Conservation (phyloP, 2,797 vertebrate genomes). For the Apodemus agrarius region DNA sequence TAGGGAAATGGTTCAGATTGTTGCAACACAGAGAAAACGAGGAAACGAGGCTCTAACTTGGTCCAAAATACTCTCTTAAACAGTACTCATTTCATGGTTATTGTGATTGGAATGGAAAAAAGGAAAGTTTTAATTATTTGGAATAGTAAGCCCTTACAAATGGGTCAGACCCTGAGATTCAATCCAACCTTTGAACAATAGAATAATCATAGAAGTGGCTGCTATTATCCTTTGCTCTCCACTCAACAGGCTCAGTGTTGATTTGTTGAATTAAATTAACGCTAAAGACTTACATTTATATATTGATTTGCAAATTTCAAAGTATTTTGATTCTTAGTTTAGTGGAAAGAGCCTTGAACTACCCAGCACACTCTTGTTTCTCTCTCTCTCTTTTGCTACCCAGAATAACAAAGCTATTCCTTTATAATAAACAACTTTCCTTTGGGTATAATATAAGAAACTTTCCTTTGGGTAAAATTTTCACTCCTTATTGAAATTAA, state of each 20-base stretch:
- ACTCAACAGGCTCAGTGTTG: constrained; percentile 40
- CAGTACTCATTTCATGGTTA: not conserved
- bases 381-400: not conserved
- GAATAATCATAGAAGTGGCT: constrained; percentile 39
- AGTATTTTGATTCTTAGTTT: constrained; percentile 61
- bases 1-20: not conserved
- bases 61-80: not conserved
- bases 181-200: constrained; percentile 49
- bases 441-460: not conserved
- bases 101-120: not conserved
- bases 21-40: not conserved
- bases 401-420: not conserved
- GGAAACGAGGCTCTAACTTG: not conserved
- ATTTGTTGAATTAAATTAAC: constrained; percentile 68
- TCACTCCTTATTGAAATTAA: constrained; percentile 37
- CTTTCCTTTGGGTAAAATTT: constrained; percentile 22
- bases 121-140: constrained; percentile 54
- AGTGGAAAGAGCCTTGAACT: constrained; percentile 6
- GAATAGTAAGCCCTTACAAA: constrained; percentile 22
- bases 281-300: constrained; percentile 64
- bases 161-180: constrained; percentile 9
- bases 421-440: constrained; percentile 9
- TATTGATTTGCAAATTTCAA: constrained; percentile 67
- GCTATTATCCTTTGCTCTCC: constrained; percentile 41
- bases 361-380: not conserved